Evolutionary conservation across 2,888 invertebrate species (phyloP).

Genomic region (Zonitis immaculata): DNA sequence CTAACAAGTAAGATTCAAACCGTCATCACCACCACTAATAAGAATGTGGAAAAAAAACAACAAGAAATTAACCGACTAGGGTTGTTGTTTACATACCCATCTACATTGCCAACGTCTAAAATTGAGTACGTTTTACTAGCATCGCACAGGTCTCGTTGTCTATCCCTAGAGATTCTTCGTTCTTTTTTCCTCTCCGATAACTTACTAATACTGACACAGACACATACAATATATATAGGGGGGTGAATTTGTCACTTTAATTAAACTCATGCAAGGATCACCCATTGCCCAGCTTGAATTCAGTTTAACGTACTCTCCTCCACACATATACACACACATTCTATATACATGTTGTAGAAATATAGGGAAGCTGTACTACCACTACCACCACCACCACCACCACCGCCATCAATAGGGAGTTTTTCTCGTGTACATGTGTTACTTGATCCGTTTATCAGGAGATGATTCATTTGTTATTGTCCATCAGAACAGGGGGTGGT

Average conservation of each 20-base stretch:
- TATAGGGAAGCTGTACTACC: slow-evolving; percentile 41
- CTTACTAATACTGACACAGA: slow-evolving; percentile 16
- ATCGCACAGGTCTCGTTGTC: slow-evolving; percentile 8
- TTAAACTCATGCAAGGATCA: slow-evolving; percentile 51
- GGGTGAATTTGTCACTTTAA: slow-evolving; percentile 40
- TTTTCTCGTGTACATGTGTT: slow-evolving; percentile 45
- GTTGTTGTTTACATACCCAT: background rate
- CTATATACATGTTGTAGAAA: background rate
- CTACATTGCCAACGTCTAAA: background rate
- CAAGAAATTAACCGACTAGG: slow-evolving; percentile 7
- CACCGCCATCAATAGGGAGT: slow-evolving; percentile 48
- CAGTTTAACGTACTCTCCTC: background rate
- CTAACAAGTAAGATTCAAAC: background rate
- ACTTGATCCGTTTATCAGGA: slow-evolving; percentile 46
- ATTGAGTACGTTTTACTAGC: slow-evolving; percentile 1
- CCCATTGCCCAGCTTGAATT: slow-evolving; percentile 2
- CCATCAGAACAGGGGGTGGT: slow-evolving; percentile 30
- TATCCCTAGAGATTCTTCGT: slow-evolving; percentile 7
- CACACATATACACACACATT: too few relatives aligned
- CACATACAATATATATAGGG: too few relatives aligned
- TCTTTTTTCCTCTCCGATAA: slow-evolving; percentile 54
- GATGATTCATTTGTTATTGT: slow-evolving; percentile 47
- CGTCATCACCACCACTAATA: background rate
- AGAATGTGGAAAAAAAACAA: background rate
- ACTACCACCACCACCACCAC: background rate